Percentiles rank a stretch among this genome's conserved stretches.
Evolutionary conservation across 2,113 vertebrate species (phyloP).

Genomic region (Oryzias celebensis): DNA sequence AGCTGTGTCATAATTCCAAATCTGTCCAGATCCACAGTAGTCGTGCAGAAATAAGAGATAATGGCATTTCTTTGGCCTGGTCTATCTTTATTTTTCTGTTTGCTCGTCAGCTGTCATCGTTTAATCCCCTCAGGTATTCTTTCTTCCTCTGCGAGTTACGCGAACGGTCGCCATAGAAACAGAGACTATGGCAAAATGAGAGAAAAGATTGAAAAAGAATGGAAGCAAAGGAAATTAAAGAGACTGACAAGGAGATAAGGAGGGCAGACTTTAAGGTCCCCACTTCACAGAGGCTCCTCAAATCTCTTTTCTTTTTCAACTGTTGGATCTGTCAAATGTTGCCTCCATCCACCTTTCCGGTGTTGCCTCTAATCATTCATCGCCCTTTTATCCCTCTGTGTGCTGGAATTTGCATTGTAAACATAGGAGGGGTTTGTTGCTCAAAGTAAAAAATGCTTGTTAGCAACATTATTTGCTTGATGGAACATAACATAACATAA

Average conservation of each 20-base stretch:
- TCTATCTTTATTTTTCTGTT: conserved; percentile 31
- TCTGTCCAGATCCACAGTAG: not conserved
- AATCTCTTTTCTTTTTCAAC: conserved; percentile 4
- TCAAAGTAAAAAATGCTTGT: conserved; percentile 42
- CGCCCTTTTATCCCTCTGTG: conserved; percentile 29
- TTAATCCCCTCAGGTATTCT: conserved; percentile 56
- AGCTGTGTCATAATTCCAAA: not conserved
- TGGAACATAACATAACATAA: conserved; percentile 7
- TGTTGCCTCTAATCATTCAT: conserved; percentile 37
- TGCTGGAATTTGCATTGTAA: conserved; percentile 38
- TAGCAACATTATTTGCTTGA: conserved; percentile 47
- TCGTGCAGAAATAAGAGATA: not conserved
- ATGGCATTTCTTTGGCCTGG: not conserved
- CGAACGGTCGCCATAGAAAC: conserved; percentile 65
- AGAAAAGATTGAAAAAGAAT: conserved; percentile 5
- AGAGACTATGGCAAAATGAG: conserved; percentile 43
- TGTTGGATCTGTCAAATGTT: conserved; percentile 35
- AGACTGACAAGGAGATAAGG: not conserved
- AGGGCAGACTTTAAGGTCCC: conserved; percentile 18
- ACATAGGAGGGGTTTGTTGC: conserved; percentile 11
- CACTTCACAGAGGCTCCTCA: conserved; percentile 17
- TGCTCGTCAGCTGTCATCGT: conserved; percentile 21
- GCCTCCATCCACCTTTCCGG: conserved; percentile 17
- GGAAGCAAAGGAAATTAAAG: not conserved
- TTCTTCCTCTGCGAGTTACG: conserved; percentile 39